Percentiles rank a stretch among this genome's conserved stretches.
Evolutionary conservation across 2,797 vertebrate species (phyloP).

Genomic region (Bradypodion pumilum): DNA sequence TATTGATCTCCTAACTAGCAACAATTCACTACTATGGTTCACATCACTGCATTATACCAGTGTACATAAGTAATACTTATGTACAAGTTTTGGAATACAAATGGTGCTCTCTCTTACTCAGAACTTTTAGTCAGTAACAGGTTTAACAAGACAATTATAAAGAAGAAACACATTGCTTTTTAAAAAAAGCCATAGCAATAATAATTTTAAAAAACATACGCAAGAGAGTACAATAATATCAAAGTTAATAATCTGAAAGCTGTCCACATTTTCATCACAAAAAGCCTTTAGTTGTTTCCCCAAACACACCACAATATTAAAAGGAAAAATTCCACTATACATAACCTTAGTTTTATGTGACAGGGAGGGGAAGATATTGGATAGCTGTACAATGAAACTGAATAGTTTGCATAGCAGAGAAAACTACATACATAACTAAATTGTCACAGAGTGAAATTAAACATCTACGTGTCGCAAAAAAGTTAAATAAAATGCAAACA

Average conservation of each 20-base stretch:
- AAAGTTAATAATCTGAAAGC: background rate
- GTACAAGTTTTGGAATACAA: background rate
- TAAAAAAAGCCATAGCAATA: background rate
- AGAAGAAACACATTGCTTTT: background rate
- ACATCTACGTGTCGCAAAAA: slow-evolving; percentile 63
- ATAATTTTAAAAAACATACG: background rate
- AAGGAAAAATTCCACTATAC: background rate
- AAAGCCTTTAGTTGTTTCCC: background rate
- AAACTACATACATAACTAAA: slow-evolving; percentile 39
- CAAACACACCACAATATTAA: background rate
- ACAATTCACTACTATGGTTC: too few species aligned
- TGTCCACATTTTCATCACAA: slow-evolving; percentile 1
- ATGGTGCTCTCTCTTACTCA: background rate
- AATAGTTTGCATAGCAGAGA: slow-evolving; percentile 16
- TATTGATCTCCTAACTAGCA: too few species aligned
- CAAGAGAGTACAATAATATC: background rate
- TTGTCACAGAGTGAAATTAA: slow-evolving; percentile 62
- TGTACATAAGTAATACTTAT: background rate
- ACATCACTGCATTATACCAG: too few species aligned
- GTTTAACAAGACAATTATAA: background rate
- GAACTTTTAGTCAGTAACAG: slow-evolving; percentile 7
- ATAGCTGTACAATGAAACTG: slow-evolving; percentile 39
- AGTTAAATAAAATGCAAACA: slow-evolving; percentile 49
- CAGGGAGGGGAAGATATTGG: background rate
- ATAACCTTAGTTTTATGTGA: slow-evolving; percentile 11